A percentile compares a stretch with the other conserved stretches of the same genome.
These are phyloP conservation scores for Fulmarus glacialis DNA, from an alignment of 2,113 vertebrate genomes.

Conservation along the genomic window DNA sequence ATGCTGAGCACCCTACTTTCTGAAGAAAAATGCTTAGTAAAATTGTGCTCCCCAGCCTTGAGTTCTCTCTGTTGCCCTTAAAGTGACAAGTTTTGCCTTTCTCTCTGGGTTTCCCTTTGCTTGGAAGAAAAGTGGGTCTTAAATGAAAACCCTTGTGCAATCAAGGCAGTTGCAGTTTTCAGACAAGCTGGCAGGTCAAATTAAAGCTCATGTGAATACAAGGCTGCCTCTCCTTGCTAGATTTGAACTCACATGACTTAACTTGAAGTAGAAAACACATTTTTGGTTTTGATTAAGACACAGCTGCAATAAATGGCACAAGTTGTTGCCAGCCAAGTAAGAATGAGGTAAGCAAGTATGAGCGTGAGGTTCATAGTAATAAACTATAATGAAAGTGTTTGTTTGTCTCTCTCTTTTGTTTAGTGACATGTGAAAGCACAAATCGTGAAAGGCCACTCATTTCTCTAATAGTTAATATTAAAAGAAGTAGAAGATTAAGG, in stretches of 20 bases:
- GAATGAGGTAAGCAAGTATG: not conserved
- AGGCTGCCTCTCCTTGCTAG: not conserved
- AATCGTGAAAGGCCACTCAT: not conserved
- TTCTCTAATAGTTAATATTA: not conserved
- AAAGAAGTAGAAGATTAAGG: not conserved
- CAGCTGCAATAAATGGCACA: conserved; percentile 11
- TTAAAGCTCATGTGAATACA: not conserved
- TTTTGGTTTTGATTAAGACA: not conserved
- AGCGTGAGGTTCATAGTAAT: not conserved
- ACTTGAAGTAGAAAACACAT: not conserved
- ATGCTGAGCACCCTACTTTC: conserved; percentile 4
- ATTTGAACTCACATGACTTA: not conserved
- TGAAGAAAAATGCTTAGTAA: not conserved
- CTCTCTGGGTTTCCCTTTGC: not conserved
- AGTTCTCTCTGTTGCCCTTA: not conserved
- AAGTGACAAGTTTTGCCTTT: not conserved
- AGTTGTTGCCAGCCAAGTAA: not conserved
- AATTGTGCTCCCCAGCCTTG: not conserved
- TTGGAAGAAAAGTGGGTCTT: not conserved
- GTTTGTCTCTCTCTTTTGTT: not conserved
- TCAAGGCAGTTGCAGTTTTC: not conserved
- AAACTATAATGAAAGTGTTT: not conserved
- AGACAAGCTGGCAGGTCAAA: not conserved
- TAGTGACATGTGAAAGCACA: not conserved
- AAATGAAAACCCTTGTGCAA: not conserved